Evolutionary conservation across 2,113 vertebrate genomes (phyloP).

Genomic region (Scalopus aquaticus): DNA sequence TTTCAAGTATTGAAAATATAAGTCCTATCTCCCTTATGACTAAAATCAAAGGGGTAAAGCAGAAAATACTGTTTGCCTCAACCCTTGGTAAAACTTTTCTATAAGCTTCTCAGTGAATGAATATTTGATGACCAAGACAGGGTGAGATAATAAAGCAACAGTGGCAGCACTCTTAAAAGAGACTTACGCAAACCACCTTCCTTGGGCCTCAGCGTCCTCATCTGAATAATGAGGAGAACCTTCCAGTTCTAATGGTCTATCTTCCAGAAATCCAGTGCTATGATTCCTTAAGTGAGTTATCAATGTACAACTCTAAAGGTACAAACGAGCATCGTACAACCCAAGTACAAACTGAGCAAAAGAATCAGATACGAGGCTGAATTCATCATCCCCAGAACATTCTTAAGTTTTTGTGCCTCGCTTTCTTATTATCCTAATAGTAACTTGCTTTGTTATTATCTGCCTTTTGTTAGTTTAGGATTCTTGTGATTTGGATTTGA

Average conservation of each 20-base stretch:
- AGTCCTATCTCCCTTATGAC: background rate
- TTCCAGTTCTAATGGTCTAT: background rate
- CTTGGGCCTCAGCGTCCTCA: background rate
- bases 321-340: background rate
- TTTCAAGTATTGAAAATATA: slow-evolving; percentile 39
- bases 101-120: background rate
- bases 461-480: background rate
- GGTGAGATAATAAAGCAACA: background rate
- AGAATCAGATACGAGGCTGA: background rate
- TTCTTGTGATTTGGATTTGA: slow-evolving; percentile 5
- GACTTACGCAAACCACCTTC: background rate
- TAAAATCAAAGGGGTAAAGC: slow-evolving; percentile 7
- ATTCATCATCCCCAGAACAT: background rate
- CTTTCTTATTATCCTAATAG: slow-evolving; percentile 17
- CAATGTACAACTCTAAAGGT: background rate
- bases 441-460: slow-evolving; percentile 49
- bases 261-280: background rate
- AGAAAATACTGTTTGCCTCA: background rate
- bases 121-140: background rate
- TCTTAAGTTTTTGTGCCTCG: background rate
- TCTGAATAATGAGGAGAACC: background rate
- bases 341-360: background rate
- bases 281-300: background rate
- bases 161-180: background rate
- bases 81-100: background rate